Conservation (phyloP, 2,888 invertebrate genomes). For the Athripsodes cinereus region DNA sequence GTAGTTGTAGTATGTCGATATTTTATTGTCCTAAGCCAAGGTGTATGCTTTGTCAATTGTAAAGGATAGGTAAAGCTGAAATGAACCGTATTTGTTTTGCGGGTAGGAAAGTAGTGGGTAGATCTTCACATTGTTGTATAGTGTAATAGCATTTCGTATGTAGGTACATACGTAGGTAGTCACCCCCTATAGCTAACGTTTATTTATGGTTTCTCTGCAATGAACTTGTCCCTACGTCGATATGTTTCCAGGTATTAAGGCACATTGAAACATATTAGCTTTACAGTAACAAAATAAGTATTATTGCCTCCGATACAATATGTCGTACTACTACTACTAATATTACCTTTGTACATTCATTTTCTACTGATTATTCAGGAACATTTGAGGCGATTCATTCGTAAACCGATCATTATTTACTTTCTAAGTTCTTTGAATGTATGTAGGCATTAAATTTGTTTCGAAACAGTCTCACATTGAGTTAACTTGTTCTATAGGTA, state of each 20-base stretch:
- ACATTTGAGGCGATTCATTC: no score
- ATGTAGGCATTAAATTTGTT: no score
- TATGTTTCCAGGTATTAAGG: slow-evolving; percentile 43
- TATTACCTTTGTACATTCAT: no score
- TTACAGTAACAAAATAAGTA: slow-evolving; percentile 7
- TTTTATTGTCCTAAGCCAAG: neutral
- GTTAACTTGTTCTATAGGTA: no score
- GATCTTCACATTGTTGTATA: no score
- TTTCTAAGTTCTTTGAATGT: no score
- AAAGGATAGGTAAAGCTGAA: neutral
- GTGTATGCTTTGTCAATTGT: neutral
- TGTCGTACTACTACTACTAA: no score
- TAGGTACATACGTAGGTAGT: neutral
- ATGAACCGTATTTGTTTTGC: neutral
- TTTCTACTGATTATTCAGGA: no score
- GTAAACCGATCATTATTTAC: no score
- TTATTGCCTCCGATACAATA: neutral
- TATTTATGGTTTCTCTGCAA: slow-evolving; percentile 46
- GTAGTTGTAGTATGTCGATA: neutral
- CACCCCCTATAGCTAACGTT: slow-evolving; percentile 30
- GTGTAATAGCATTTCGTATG: neutral
- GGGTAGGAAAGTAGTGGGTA: no score
- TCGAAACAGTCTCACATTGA: no score
- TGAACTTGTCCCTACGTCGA: slow-evolving; percentile 43
- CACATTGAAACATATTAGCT: slow-evolving; percentile 24